Percentiles rank a stretch among this genome's conserved stretches.
These are phyloP conservation scores for Chromobotia macracanthus DNA, from an alignment of 2,797 vertebrate genomes.

Conservation along the genomic window DNA sequence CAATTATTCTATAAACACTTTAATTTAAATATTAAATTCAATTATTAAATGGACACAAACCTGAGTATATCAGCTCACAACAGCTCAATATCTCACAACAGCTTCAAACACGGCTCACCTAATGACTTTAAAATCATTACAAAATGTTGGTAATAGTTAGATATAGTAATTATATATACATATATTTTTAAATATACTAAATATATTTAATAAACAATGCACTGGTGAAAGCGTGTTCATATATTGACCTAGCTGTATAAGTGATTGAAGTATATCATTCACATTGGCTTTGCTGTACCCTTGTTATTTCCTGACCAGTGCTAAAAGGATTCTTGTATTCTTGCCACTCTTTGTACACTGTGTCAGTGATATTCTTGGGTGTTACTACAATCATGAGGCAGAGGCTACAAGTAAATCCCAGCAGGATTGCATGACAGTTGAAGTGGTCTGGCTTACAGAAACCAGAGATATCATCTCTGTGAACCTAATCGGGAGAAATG, in stretches of 20 bases:
- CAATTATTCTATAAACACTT: not conserved
- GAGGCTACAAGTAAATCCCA: conserved; percentile 44
- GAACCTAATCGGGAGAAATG: conserved; percentile 48
- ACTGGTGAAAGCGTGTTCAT: not conserved
- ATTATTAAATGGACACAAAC: not conserved
- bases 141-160: too few relatives aligned
- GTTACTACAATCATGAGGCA: conserved; percentile 33
- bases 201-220: not conserved
- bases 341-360: not conserved
- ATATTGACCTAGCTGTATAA: not conserved
- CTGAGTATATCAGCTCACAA: not conserved
- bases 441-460: conserved; percentile 26
- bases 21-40: not conserved
- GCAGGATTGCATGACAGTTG: conserved; percentile 47
- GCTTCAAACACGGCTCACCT: not conserved
- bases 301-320: not conserved
- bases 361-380: conserved; percentile 55
- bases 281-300: not conserved
- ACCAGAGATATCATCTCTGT: conserved; percentile 46
- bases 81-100: not conserved
- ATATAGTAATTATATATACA: not conserved
- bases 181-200: too few relatives aligned
- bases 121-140: not conserved
- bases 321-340: not conserved
- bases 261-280: not conserved